Base-by-base conservation (phyloP, 2,113 vertebrate species). In the Nothobranchius furzeri region DNA sequence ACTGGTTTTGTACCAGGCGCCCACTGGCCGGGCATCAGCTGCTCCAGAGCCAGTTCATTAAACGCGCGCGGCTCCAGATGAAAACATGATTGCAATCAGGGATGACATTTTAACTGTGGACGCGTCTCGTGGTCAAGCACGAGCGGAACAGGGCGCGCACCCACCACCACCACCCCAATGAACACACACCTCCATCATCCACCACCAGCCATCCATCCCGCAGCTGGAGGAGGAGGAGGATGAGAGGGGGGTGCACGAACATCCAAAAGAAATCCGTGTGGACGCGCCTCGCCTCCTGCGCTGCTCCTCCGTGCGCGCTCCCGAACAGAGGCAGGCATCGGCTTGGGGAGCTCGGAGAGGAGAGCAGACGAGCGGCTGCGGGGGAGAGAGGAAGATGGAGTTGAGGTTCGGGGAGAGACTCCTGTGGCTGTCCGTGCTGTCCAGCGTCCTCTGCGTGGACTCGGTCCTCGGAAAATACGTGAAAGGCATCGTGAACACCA, bases 401-500 rank as follows among this genome's bases (percentile, higher is more conserved):
- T 85, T 85, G 78, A 60, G 89, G 84, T 68, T 84, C 80, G 73
- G 85, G 85, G 90, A 88, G 69, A 87, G 85, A 89, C 83, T 93
- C 64, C 45, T 92, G 68, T 88, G 87, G 69, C 76, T 93, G 83
- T 88, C 82, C 11, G 71, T 87, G 81, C 64, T 93, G 73, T 91
- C 78, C 82, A 83, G 86, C 74, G 66, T 92, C 75, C 75, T 94
- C 17, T 91, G 86, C 75, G 79, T 80, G 72, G 87, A 82, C 40
- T 78, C 88, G 0, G 90, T 88, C 17, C 24, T 86, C 60, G 92
- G 91, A 47, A 94, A 94, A 91, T 93, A 93, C 81, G 92, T 94
- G 58, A 92, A 85, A 88, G 93, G 93, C 74, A 83, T 93, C 85
- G 90, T 94, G 53, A 82, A 91, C 76, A 94, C 93, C 43, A 93